phyloP scores from a whole-genome alignment of 37 sponge, comb jelly and placozoan species.

The Spongia lamella region DNA sequence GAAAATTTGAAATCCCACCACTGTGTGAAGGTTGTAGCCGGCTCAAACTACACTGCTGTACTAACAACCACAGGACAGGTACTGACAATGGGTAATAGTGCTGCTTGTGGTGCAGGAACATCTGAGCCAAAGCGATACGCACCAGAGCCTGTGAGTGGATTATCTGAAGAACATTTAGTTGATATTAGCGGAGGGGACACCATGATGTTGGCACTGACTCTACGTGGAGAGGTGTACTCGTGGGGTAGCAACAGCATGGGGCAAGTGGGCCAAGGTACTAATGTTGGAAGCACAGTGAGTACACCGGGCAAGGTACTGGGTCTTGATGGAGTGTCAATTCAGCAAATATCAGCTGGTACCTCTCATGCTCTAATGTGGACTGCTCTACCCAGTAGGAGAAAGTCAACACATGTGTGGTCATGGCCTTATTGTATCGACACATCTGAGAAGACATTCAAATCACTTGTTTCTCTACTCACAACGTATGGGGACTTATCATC shows the following conservation, averaged over 20 bases:
- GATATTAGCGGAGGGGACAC: constrained; percentile 82
- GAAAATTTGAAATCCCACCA: background rate
- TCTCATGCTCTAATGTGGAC: constrained; percentile 94
- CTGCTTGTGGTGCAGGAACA: constrained; percentile 62
- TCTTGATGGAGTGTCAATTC: constrained; percentile 62
- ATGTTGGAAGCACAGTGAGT: constrained; percentile 48
- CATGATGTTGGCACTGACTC: constrained; percentile 88
- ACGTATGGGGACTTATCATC: constrained; percentile 17
- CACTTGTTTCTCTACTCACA: constrained; percentile 31
- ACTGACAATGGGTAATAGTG: constrained; percentile 68
- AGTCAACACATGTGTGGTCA: constrained; percentile 60
- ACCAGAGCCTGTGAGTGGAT: constrained; percentile 64
- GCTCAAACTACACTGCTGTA: constrained; percentile 12
- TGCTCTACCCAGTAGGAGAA: constrained; percentile 66
- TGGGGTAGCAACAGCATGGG: constrained; percentile 94
- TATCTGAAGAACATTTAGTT: constrained; percentile 63
- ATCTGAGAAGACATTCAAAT: constrained; percentile 43
- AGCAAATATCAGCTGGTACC: constrained; percentile 87
- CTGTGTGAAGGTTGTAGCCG: background rate
- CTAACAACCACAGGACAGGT: constrained; percentile 31
- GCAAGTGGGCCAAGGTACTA: constrained; percentile 88
- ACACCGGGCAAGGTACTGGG: constrained; percentile 70
- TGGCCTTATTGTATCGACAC: constrained; percentile 70
- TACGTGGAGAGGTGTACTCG: constrained; percentile 85
- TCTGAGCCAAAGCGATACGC: constrained; percentile 51